These are phyloP conservation scores for Chanos chanos DNA, from an alignment of 2,797 vertebrate species.

Conservation along the genomic window DNA sequence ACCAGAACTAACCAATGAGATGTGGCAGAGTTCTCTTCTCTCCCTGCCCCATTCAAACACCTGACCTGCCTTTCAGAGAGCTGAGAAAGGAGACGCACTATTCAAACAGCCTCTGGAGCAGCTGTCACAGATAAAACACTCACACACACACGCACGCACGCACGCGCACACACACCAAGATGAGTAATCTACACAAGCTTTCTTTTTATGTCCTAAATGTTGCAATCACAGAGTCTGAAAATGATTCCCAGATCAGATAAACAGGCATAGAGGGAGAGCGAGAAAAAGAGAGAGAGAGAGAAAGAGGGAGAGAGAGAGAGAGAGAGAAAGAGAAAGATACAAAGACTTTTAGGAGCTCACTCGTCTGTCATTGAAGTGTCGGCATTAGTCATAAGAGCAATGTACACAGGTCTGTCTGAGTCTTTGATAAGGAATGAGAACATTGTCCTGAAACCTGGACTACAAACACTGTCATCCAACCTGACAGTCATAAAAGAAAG, in stretches of 20 bases:
- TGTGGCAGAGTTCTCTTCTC: slow-evolving; percentile 19
- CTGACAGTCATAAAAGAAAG: slow-evolving; percentile 9
- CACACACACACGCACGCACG: background rate
- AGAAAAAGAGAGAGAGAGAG: background rate
- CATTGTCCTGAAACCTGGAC: slow-evolving; percentile 9
- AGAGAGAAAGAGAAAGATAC: slow-evolving; percentile 2
- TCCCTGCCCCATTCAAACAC: slow-evolving; percentile 4
- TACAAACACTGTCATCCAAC: slow-evolving; percentile 22
- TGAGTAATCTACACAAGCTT: no score
- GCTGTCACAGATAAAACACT: slow-evolving; percentile 10
- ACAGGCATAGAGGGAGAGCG: slow-evolving; percentile 11
- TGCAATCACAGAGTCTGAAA: no score
- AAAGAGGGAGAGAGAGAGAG: slow-evolving; percentile 13
- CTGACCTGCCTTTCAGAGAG: slow-evolving; percentile 23
- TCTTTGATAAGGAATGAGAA: slow-evolving; percentile 14
- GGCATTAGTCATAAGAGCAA: slow-evolving; percentile 17
- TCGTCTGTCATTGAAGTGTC: background rate
- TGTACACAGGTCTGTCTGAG: background rate
- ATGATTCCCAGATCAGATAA: slow-evolving; percentile 41
- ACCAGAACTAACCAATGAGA: slow-evolving; percentile 12
- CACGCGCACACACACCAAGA: slow-evolving; percentile 5
- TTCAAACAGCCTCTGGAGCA: slow-evolving; percentile 19
- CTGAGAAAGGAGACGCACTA: slow-evolving; percentile 23
- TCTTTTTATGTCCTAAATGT: slow-evolving; percentile 5
- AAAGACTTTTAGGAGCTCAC: background rate